These are phyloP conservation scores for Lithobates pipiens DNA, from an alignment of 2,797 vertebrate species.

Conservation along the genomic window DNA sequence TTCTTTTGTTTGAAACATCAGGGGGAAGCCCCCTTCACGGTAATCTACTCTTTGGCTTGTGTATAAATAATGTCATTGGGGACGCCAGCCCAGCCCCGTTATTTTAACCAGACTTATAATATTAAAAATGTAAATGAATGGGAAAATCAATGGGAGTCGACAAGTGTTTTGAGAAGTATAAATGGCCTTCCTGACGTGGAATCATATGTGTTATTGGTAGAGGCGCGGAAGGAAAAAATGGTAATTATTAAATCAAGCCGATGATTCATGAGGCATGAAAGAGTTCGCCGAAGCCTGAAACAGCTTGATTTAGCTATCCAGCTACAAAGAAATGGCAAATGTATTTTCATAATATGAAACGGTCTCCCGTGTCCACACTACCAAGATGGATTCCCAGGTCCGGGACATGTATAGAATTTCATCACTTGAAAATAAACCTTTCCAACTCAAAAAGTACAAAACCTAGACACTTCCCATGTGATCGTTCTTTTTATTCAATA, in stretches of 20 bases:
- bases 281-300: slow-evolving; percentile 33
- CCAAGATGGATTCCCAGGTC: background rate
- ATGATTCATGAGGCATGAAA: slow-evolving; percentile 47
- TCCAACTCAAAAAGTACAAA: too few relatives aligned
- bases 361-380: background rate
- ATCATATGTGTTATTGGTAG: slow-evolving; percentile 26
- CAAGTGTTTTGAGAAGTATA: slow-evolving; percentile 25
- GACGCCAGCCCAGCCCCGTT: background rate
- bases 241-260: slow-evolving; percentile 49
- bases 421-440: too few relatives aligned
- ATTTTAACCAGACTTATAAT: background rate
- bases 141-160: slow-evolving; percentile 39
- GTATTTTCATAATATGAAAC: background rate
- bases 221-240: background rate
- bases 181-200: background rate
- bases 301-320: background rate
- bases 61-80: background rate
- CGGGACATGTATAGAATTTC: background rate
- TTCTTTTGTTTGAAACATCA: too few relatives aligned
- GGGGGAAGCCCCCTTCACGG: too few relatives aligned
- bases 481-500: too few relatives aligned
- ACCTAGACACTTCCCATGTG: too few relatives aligned
- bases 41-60: too few relatives aligned
- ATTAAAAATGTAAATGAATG: slow-evolving; percentile 38
- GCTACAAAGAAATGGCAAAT: background rate